Conservation (phyloP, 2,888 invertebrate genomes). For the Celastrina argiolus region DNA sequence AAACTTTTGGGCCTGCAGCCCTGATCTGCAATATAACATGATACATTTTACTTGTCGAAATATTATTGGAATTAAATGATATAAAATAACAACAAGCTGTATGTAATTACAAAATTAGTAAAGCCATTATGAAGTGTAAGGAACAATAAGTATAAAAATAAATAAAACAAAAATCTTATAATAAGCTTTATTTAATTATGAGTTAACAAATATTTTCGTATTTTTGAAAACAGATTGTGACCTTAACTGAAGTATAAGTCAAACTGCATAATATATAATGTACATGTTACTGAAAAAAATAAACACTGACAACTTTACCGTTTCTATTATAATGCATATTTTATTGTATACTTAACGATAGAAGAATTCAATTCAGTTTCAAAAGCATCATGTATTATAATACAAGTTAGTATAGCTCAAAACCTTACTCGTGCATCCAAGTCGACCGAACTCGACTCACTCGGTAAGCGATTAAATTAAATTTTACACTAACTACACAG, state of each 20-base stretch:
- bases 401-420: constrained; percentile 72
- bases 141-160: constrained; percentile 28
- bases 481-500: constrained; percentile 51
- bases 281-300: constrained; percentile 71
- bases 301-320: constrained; percentile 68
- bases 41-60: too few relatives aligned
- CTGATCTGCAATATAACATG: too few relatives aligned
- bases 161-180: constrained; percentile 75
- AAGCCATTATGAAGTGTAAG: too few relatives aligned
- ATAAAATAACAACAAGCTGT: too few relatives aligned
- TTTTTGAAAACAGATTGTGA: constrained; percentile 77
- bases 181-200: constrained; percentile 79
- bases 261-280: constrained; percentile 62
- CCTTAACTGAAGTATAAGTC: constrained; percentile 76
- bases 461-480: constrained; percentile 73
- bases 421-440: constrained; percentile 60
- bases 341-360: constrained; percentile 73
- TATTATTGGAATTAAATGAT: too few relatives aligned
- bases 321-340: constrained; percentile 74
- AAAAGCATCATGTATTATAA: constrained; percentile 75
- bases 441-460: constrained; percentile 66
- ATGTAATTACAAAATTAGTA: too few relatives aligned
- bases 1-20: too few relatives aligned
- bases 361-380: constrained; percentile 72
- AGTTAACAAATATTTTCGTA: constrained; percentile 77